Conservation (phyloP, 64 coral and sea anemone genomes). For the Orbicella faveolata region DNA sequence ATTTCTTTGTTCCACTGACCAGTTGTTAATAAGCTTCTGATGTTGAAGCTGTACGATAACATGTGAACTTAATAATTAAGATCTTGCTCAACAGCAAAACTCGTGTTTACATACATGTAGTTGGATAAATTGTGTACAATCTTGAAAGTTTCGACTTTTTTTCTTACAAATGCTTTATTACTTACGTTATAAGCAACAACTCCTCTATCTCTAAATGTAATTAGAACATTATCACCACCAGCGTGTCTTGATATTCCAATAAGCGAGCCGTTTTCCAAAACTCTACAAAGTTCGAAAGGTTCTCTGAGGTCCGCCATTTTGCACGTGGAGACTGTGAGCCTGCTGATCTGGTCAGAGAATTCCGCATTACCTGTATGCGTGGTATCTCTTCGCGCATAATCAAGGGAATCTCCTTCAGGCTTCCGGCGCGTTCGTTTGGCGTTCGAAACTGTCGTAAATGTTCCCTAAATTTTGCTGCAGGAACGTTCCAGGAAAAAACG, state of each 20-base stretch:
- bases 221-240: constrained; percentile 70
- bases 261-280: constrained; percentile 66
- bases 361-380: background rate
- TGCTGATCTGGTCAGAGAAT: constrained; percentile 49
- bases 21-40: constrained; percentile 87
- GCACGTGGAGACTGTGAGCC: constrained; percentile 65
- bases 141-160: background rate
- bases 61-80: constrained; percentile 5
- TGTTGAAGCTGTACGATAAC: constrained; percentile 62
- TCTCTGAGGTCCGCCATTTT: constrained; percentile 94
- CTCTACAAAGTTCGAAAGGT: constrained; percentile 74
- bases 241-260: constrained; percentile 77
- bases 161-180: no score
- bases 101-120: background rate
- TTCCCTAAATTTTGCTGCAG: background rate
- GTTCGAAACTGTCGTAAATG: background rate
- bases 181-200: constrained; percentile 95
- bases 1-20: constrained; percentile 76
- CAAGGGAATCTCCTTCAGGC: constrained; percentile 9
- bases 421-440: background rate
- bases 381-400: background rate
- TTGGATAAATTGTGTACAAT: background rate
- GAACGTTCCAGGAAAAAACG: background rate
- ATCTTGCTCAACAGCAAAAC: background rate
- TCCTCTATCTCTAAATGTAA: constrained; percentile 90